Conservation (phyloP, 2,888 invertebrate genomes). For the Troilus luridus region DNA sequence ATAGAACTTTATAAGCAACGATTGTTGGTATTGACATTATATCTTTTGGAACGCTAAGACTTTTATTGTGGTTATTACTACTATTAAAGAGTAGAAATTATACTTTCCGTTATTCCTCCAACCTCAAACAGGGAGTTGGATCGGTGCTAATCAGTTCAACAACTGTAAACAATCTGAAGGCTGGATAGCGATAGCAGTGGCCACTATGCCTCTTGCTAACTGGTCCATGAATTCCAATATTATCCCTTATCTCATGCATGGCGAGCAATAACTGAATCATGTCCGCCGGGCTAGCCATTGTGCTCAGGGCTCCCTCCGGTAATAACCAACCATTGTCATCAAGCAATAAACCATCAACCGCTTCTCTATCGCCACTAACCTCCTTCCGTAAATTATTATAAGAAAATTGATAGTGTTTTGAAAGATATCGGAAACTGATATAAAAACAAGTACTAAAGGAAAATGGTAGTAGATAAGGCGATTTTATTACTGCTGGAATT, state of each 20-base stretch:
- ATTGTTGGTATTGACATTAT: too few species aligned
- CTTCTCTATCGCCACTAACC: background rate
- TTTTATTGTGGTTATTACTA: too few species aligned
- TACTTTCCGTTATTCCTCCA: background rate
- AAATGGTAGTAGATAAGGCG: too few species aligned
- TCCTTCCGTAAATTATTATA: background rate
- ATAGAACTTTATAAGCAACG: too few species aligned
- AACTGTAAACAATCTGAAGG: background rate
- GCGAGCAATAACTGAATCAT: slow-evolving; percentile 27
- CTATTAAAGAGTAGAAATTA: too few species aligned
- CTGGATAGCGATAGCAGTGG: background rate
- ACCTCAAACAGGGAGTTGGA: background rate
- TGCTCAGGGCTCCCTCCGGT: background rate
- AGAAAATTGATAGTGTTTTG: background rate
- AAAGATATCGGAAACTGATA: background rate
- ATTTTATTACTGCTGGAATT: too few species aligned
- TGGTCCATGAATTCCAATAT: slow-evolving; percentile 33
- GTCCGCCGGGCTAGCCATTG: background rate
- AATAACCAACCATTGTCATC: slow-evolving; percentile 1
- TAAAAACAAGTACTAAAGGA: background rate
- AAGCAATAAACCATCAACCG: background rate
- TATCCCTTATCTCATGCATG: slow-evolving; percentile 30
- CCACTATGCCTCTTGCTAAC: background rate
- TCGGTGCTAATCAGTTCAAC: background rate
- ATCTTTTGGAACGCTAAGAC: too few species aligned